phyloP scores from a whole-genome alignment of 2,888 invertebrate genomes.

The Atethmia centrago region DNA sequence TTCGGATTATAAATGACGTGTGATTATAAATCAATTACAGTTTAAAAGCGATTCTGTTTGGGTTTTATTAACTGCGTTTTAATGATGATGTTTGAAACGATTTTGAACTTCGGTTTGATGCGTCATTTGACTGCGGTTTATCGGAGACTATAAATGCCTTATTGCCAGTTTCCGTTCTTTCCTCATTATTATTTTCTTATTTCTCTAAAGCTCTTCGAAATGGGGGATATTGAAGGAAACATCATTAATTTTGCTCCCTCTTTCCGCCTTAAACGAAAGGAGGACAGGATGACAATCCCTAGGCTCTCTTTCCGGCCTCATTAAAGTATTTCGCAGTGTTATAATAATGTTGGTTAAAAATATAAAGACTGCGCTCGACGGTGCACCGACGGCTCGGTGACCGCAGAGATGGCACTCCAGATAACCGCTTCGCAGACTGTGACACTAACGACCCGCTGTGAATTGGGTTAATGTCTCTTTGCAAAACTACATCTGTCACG shows the following conservation, averaged over 20 bases:
- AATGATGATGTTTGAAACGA: conserved; percentile 28
- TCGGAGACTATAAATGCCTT: conserved; percentile 16
- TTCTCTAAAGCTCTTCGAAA: conserved; percentile 32
- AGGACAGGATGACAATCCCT: conserved; percentile 37
- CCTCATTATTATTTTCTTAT: conserved; percentile 34
- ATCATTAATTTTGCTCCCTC: conserved; percentile 50
- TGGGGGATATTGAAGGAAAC: conserved; percentile 37
- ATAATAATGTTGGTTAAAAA: conserved; percentile 56
- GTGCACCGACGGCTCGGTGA: conserved; percentile 44
- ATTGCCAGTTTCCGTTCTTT: background rate
- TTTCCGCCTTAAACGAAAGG: conserved; percentile 25
- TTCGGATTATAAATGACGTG: conserved; percentile 45
- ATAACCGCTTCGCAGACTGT: conserved; percentile 60
- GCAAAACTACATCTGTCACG: conserved; percentile 62
- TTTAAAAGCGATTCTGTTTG: conserved; percentile 17
- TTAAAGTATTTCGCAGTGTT: conserved; percentile 54
- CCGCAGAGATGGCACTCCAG: conserved; percentile 60
- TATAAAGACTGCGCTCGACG: conserved; percentile 44
- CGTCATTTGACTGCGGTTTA: conserved; percentile 1
- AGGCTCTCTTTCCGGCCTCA: conserved; percentile 49
- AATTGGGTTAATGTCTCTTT: conserved; percentile 73
- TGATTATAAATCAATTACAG: conserved; percentile 43
- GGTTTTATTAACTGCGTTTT: conserved; percentile 27
- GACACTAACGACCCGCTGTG: conserved; percentile 68
- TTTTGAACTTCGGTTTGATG: conserved; percentile 19